Base-by-base conservation (phyloP, 2,888 invertebrate genomes). In the Esperia sulphurella region DNA sequence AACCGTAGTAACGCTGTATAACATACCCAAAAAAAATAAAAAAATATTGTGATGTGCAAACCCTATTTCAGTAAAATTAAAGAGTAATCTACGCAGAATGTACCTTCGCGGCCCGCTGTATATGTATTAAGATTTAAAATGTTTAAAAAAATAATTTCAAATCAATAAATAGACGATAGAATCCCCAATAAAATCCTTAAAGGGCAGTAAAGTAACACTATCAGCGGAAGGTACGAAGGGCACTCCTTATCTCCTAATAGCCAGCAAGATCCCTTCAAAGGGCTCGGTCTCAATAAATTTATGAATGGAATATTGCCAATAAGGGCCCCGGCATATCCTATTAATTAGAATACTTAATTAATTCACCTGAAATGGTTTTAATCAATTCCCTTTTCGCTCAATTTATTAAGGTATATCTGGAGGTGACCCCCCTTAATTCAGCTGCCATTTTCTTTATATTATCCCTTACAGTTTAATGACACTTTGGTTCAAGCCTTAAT, bases 321-420 rank as follows among this genome's bases (percentile, higher is more conserved):
- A 88, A 81, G 85, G 83, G 81, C 72, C 77, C 79, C 79, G 81
- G 83, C 73, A 86, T 79, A 86, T 87, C 82, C 84, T 88, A 89
- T 89, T 89, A 89, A 89, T 88, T 88, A 89, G 83, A 85, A 88
- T 88, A 86, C 86, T 87, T 86, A 88, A 89, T 89, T 88, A 89
- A 89, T 89, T 88, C 87, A 89, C 88, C 85, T 88, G 83, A 71
- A 88, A 87, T 85, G 81, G 88, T 81, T 88, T 86, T 88, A 89
- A 88, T 88, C 87, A 89, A 88, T 89, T 86, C 81, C 71, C 75
- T 75, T 68, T 70, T 74, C 43, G 75, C 75, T 76, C 83, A 82
- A 89, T 89, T 89, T 89, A 88, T 88, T 80, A 84, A 80, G 86
- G 85, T 78, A 47, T 45, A 83, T 79, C 70, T 74, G 75, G 66